These are phyloP conservation scores for Hypsopygia costalis DNA, from an alignment of 2,888 invertebrate species.

Conservation along the genomic window DNA sequence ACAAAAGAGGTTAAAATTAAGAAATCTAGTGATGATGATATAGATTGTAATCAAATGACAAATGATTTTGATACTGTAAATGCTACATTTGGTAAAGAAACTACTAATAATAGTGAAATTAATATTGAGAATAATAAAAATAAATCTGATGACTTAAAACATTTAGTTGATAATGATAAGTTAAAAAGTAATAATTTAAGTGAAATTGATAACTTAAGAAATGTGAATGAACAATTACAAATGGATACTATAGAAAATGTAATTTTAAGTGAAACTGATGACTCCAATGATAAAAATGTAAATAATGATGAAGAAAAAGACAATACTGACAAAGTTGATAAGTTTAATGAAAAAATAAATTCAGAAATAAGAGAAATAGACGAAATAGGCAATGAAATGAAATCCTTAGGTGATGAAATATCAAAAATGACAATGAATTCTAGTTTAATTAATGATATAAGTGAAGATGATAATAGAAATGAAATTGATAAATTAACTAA, in stretches of 20 bases:
- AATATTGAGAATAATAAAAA: slow-evolving; percentile 7
- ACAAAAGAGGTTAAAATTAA: slow-evolving; percentile 9
- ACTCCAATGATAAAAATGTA: background rate
- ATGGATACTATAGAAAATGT: too few species aligned
- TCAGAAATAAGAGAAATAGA: background rate
- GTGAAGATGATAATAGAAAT: background rate
- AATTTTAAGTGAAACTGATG: background rate
- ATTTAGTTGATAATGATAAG: background rate
- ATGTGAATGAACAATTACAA: too few species aligned
- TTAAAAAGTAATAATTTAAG: background rate
- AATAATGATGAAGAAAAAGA: background rate
- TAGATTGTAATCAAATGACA: too few species aligned
- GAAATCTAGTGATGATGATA: background rate
- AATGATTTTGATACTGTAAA: too few species aligned
- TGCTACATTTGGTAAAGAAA: too few species aligned
- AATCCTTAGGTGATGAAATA: background rate
- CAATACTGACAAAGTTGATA: background rate
- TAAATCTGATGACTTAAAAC: background rate
- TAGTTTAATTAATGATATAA: too few species aligned
- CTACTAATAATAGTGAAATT: background rate
- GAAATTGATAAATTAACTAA: background rate
- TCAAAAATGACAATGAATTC: background rate
- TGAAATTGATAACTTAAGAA: background rate
- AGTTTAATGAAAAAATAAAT: background rate
- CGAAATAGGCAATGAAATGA: slow-evolving; percentile 3